Evolutionary conservation across 2,113 vertebrate species (phyloP).

Genomic region (Petrocephalus zakoni): DNA sequence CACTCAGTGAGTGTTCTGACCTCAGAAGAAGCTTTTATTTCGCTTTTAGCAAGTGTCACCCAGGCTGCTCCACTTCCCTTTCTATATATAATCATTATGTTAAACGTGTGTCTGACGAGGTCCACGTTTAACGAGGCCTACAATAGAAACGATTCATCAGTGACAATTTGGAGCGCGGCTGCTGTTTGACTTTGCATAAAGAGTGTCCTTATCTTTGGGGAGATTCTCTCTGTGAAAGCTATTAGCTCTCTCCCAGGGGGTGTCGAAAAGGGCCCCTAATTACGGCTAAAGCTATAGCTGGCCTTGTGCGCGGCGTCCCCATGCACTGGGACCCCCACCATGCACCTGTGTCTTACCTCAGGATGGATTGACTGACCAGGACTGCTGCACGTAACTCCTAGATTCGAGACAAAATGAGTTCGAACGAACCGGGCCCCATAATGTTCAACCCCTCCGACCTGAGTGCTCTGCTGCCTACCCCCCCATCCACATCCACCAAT

Average conservation of each 20-base stretch:
- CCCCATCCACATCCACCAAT: background rate
- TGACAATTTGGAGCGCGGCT: background rate
- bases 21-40: background rate
- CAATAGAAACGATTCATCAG: constrained; percentile 19
- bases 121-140: background rate
- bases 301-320: background rate
- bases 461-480: too few relatives aligned
- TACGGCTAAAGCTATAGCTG: background rate
- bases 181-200: constrained; percentile 16
- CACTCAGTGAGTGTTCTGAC: background rate
- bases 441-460: background rate
- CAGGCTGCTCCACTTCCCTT: background rate
- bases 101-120: constrained; percentile 28
- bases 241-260: background rate
- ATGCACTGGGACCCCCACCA: background rate
- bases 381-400: background rate
- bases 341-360: background rate
- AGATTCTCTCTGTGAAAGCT: constrained; percentile 1
- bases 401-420: background rate
- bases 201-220: background rate
- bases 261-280: background rate
- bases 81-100: constrained; percentile 21
- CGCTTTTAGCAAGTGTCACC: background rate
- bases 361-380: background rate
- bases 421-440: background rate